Conservation (phyloP, 2,113 vertebrate genomes). For the zebrafish (Danio rerio) region GRCz12tu NC_133188.1:3356501-3357000, state of each 20-base stretch:
- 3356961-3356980: no score
- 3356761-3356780: background rate
- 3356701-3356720: background rate
- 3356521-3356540: slow-evolving; percentile 37
- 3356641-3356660: slow-evolving; percentile 1
- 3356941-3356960: no score
- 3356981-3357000: no score
- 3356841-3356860: no score
- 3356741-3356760: slow-evolving; percentile 1
- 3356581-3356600: slow-evolving; percentile 24
- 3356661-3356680: background rate
- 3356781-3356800: background rate
- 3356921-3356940: no score
- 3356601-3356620: slow-evolving; percentile 26
- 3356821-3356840: no score
- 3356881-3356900: no score
- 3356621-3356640: background rate
- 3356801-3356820: background rate
- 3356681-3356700: background rate
- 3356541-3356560: slow-evolving; percentile 13
- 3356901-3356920: no score
- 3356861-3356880: no score
- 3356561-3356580: slow-evolving; percentile 21
- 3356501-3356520: slow-evolving; percentile 38
- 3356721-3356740: background rate